Conservation (phyloP, 2,113 vertebrate genomes). For the Verasper variegatus region DNA sequence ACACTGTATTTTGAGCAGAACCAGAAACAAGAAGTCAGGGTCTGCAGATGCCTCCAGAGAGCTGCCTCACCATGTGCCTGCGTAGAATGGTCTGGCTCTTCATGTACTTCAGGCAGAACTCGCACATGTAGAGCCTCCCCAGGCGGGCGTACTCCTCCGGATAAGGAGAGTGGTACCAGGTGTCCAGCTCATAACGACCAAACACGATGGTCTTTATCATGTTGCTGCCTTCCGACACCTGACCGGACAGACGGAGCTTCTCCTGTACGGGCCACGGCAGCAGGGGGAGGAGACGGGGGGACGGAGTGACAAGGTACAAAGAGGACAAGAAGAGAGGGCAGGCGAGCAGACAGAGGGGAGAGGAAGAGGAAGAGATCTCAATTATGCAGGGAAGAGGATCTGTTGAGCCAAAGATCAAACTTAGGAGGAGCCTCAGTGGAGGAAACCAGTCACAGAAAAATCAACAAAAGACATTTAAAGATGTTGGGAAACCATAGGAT, state of each 20-base stretch:
- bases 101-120: constrained; percentile 99
- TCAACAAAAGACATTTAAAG: background rate
- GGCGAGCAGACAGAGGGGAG: constrained; percentile 5
- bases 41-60: no score
- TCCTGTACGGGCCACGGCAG: constrained; percentile 80
- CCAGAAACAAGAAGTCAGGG: no score
- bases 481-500: constrained; percentile 3
- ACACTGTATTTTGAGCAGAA: no score
- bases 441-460: constrained; percentile 16
- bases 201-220: constrained; percentile 98
- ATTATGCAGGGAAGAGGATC: constrained; percentile 45
- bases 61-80: constrained; percentile 90
- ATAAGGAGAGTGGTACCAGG: constrained; percentile 98
- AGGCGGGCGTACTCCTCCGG: constrained; percentile 97
- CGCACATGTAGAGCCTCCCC: constrained; percentile 98
- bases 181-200: constrained; percentile 96
- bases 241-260: constrained; percentile 92
- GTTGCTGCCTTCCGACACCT: constrained; percentile 95
- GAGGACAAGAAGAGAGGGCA: constrained; percentile 18
- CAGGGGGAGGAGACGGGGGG: background rate
- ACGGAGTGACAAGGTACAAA: background rate
- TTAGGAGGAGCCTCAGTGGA: constrained; percentile 39
- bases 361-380: constrained; percentile 12
- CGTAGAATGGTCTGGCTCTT: constrained; percentile 98
- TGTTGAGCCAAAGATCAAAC: background rate